Conservation (phyloP, 2,113 vertebrate species). For the Ictalurus furcatus region DNA sequence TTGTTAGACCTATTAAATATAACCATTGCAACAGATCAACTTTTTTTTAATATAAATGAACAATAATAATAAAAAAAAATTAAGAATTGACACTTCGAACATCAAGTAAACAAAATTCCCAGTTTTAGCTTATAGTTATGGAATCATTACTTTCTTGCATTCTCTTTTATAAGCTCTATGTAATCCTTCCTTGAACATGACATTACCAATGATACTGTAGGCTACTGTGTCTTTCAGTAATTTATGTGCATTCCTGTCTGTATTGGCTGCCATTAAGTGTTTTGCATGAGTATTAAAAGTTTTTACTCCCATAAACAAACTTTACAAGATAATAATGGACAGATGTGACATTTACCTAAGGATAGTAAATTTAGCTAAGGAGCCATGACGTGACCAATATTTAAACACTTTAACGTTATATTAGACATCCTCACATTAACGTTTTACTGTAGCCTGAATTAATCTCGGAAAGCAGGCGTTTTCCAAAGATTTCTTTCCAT, state of each 20-base stretch:
- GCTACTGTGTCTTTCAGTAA: not conserved
- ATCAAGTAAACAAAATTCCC: not conserved
- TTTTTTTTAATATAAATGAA: not conserved
- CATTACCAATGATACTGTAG: not conserved
- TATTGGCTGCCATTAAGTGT: not conserved
- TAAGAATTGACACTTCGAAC: not conserved
- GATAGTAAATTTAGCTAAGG: not conserved
- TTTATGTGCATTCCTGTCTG: not conserved
- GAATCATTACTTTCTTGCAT: not conserved
- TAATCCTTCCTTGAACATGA: not conserved
- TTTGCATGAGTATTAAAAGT: not conserved
- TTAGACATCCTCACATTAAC: not conserved
- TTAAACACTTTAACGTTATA: not conserved
- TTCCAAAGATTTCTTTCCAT: not conserved
- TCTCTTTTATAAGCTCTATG: not conserved
- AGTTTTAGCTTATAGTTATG: not conserved
- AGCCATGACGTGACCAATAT: not conserved
- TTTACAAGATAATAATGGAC: not conserved
- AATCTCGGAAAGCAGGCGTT: not conserved
- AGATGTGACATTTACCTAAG: not conserved
- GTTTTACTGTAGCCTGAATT: not conserved
- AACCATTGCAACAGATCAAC: not conserved
- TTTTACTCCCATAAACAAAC: slow-evolving; percentile 1
- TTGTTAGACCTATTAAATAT: not conserved
- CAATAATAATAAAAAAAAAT: not conserved